Base-by-base conservation (phyloP, 1,140 invertebrate species). In the Probaryconus sp. region DNA sequence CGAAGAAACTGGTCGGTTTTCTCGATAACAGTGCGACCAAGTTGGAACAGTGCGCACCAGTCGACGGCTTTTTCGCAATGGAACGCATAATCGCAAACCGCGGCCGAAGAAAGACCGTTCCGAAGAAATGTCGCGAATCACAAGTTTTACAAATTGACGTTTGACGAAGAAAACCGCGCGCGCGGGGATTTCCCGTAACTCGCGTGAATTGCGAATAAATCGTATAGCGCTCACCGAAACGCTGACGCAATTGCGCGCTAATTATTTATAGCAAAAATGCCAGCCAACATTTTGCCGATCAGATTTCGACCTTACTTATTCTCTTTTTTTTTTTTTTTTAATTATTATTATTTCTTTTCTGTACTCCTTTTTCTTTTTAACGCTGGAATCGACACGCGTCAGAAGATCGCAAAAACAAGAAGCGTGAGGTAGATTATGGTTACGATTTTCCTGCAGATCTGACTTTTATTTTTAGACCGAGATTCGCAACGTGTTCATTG, bases 351-450 rank as follows among this genome's bases (percentile, higher is more conserved):
- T n/a, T 24, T 45, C 26, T 35, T 18, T 26, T 18, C 18, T 30
- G 20, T 5, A 16, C n/a, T 1, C 9, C 2, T n/a, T 14, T 24
- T 11, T 43, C 16, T 30, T 28, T 14, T n/a, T n/a, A n/a, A n/a
- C 4, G 7, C 24, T 10, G 5, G 5, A 53, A 16, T 37, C 35
- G 7, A 40, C 5, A 9, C 24, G n/a, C 50, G 50, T 55, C 20
- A 38, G 5, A 10, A 3, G 9, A 10, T n/a, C 18, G 24, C 2
- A 24, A 47, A 24, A 40, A 47, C 9, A 51, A 17, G 9, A 4
- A 26, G n/a, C 37, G 60, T 53, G 60, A 53, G 60, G 60, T 64
- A 64, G 60, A 64, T 64, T 53, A 45, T 53, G 60, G 58, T 63
- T 33, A 50, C 58, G 11, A 1, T 48, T 38, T 47, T 60, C 37